Conservation (phyloP, 1,140 invertebrate species). For the Latrodectus geometricus region DNA sequence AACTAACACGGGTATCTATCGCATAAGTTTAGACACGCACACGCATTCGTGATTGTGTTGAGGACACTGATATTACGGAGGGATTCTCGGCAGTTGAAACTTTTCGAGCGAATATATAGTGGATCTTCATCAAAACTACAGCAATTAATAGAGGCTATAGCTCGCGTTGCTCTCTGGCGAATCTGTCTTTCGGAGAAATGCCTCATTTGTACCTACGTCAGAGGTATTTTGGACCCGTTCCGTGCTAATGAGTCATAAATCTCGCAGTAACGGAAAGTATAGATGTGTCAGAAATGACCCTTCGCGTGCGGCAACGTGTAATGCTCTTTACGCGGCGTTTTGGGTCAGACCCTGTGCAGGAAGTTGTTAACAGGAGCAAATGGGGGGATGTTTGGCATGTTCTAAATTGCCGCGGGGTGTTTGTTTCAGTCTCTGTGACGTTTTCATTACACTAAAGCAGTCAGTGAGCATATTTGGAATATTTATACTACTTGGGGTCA, state of each 20-base stretch:
- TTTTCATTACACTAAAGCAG: conserved; percentile 11
- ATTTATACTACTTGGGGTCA: no score
- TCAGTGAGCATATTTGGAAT: background rate
- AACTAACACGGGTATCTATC: background rate
- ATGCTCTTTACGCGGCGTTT: background rate
- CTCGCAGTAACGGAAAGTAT: conserved; percentile 52
- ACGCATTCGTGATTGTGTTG: background rate
- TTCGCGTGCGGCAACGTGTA: conserved; percentile 22
- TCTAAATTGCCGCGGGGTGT: conserved; percentile 26
- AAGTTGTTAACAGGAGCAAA: conserved; percentile 48
- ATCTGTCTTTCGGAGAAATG: background rate
- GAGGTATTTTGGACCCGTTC: conserved; percentile 26
- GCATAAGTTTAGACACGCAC: conserved; percentile 15
- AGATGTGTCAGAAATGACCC: conserved; percentile 54
- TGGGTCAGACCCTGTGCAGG: conserved; percentile 16
- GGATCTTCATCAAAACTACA: background rate
- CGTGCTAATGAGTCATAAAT: conserved; percentile 54
- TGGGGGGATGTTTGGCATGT: conserved; percentile 23
- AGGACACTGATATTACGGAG: background rate
- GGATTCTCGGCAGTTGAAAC: background rate
- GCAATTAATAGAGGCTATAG: conserved; percentile 27
- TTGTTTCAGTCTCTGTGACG: conserved; percentile 6
- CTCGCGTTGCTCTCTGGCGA: background rate
- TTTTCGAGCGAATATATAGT: background rate
- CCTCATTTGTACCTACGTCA: background rate